Evolutionary conservation across 2,797 vertebrate species (phyloP).

Genomic region (Chelonia mydas): DNA sequence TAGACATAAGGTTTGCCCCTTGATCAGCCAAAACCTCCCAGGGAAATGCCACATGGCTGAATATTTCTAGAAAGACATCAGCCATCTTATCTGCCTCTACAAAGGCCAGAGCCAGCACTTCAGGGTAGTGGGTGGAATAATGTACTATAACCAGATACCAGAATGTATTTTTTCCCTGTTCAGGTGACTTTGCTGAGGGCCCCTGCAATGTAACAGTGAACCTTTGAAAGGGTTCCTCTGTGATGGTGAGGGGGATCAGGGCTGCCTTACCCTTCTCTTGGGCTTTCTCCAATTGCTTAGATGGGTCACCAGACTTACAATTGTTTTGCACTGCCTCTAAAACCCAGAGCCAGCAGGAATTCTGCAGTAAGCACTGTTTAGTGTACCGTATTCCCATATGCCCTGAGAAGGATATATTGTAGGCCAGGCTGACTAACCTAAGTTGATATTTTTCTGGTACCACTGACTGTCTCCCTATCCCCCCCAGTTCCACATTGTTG

Average conservation of each 20-base stretch:
- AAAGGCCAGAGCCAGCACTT: neutral
- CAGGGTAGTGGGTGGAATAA: neutral
- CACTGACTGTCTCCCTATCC: neutral
- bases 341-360: neutral
- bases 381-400: neutral
- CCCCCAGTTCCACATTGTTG: neutral
- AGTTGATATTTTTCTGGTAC: neutral
- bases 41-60: too few species aligned
- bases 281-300: neutral
- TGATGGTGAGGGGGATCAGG: neutral
- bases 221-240: neutral
- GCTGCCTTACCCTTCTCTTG: neutral
- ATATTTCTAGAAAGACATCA: neutral
- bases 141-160: neutral
- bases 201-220: neutral
- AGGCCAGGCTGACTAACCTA: neutral
- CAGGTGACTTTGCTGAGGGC: neutral
- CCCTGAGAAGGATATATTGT: neutral
- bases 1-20: too few species aligned
- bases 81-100: too few species aligned
- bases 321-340: neutral
- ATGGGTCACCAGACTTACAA: neutral
- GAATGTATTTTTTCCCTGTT: neutral
- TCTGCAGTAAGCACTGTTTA: neutral
- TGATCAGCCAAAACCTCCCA: too few species aligned